Base-by-base conservation (phyloP, 2,113 vertebrate species). In the Cavia aperea region DNA sequence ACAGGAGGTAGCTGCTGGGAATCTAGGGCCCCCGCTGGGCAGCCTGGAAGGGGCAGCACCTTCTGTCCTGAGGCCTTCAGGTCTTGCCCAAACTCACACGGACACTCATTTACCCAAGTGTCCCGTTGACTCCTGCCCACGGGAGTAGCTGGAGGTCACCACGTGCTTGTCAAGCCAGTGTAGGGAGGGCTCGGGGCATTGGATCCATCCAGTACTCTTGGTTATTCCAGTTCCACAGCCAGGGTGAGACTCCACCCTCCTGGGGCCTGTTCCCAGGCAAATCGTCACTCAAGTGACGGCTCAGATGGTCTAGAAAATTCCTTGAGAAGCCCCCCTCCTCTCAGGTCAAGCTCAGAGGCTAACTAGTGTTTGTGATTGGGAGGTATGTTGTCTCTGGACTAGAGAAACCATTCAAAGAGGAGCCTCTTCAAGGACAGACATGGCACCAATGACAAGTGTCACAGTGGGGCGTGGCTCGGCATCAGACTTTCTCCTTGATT, bases 151-250 rank as follows among this genome's bases (percentile, higher is more conserved):
- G 60, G 65, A 51, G 7, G 11, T 43, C 12, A 33, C 4, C 1
- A 21, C 0, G 24, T 31, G 15, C 12, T 13, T 31, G 31, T 39
- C 4, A 58, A n/a, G 23, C 58, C 65, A n/a, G 65, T 46, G 56
- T 6, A 36, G 39, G 72, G 73, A 73, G 15, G 31, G 83, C 39
- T 2, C 0, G 2, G 24, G 0, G 49, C 24, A 24, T 0, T 16
- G 24, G 31, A 26, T 24, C 43, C 19, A 1, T 0, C 16, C 8
- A 14, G 9, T 4, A 36, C 0, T 5, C n/a, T 33, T 7, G 16
- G 43, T 1, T 4, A 46, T 39, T 29, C 43, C 51, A 49, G 75
- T 15, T 4, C 13, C 12, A 31, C 21, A 62, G 85, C 33, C 23
- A 1, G 1, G 36, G 21, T 60, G 43, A 12, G 54, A 23, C 86